Evolutionary conservation across 2,888 invertebrate genomes (phyloP), one percentile per base, ranked within the genome.

Genomic region (Tinea pellionella): DNA sequence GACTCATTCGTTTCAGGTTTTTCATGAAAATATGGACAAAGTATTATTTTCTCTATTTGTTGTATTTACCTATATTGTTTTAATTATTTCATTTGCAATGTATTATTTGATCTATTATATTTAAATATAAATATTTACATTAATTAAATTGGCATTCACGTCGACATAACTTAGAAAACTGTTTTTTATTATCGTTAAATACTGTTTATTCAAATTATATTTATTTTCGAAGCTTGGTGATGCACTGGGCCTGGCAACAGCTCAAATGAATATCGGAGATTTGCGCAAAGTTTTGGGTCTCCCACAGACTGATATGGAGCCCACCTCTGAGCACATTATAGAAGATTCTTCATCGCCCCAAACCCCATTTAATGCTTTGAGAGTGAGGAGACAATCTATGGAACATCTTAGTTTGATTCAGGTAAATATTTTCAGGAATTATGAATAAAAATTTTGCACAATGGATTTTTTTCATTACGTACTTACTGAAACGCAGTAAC

Each of bases 351-450:
- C 69, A 1, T 73, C 74, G 0, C 74, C 74, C 0, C 72, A 73
- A 29, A 81, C 84, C 8, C 80, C 80, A 0, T 80, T 87, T 77
- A 78, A 79, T 69, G 77, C 87, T 1, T 72, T 90, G 18, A 80
- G 95, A 72, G 93, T 96, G 66, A 91, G 96, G 67, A 89, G 96
- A 51, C 95, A 96, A 79, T 96, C 96, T 84, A 98, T 98, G 98
- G 97, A 98, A 80, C 96, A 97, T 76, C 91, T 98, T 81, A 95
- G 97, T 75, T 90, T 98, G 43, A 94, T 98, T 80, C 96, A 96
- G 90, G 93, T 94, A 69, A 47, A 71, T 37, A 32, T 53, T 47
- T 12, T 51, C 42, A n/a, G n/a, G 42, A 42, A 42, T 13, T 4
- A 15, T 42, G 24, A 24, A 24, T 24, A 24, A 42, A 15, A 4